Evolutionary conservation across 1,140 invertebrate genomes (phyloP), one percentile per base, ranked within the genome.

Genomic region (Aphelenchoides fujianensis): DNA sequence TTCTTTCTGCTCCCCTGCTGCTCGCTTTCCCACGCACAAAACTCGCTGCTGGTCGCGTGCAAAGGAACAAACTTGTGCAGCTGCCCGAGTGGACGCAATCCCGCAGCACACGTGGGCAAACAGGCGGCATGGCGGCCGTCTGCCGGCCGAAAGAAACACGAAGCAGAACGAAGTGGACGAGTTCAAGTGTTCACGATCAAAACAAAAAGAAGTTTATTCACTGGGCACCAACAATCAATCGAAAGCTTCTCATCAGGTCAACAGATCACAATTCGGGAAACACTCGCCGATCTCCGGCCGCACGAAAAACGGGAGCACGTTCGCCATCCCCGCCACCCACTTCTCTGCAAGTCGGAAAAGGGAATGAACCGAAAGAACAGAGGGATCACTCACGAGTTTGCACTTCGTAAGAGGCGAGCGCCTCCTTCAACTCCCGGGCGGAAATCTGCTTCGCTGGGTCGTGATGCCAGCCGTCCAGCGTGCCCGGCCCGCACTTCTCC

Each of bases 301-400:
- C 0, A 32, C 12, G n/a, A 79, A 55, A 59, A 74, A 68, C 1
- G 77, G 77, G 23, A 76, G 36, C 30, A 73, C 62, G 34, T 71
- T 63, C 16, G 69, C 76, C 27, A 73, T 54, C 41, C 76, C 69
- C n/a, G 76, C 76, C 48, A 77, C 79, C 30, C n/a, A 74, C 16
- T 34, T 55, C 0, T 68, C 77, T 0, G n/a, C n/a, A n/a, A n/a
- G n/a, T n/a, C n/a, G n/a, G n/a, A n/a, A n/a, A n/a, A n/a, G n/a
- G n/a, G n/a, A n/a, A n/a, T n/a, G n/a, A n/a, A n/a, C n/a, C n/a
- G n/a, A n/a, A n/a, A n/a, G n/a, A n/a, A n/a, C n/a, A n/a, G n/a
- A n/a, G n/a, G n/a, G n/a, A n/a, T n/a, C n/a, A n/a, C n/a, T n/a
- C n/a, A n/a, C n/a, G n/a, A n/a, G 78, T 41, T 31, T 62, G 64